Conservation (phyloP, 2,797 vertebrate species). For the Periparus ater region DNA sequence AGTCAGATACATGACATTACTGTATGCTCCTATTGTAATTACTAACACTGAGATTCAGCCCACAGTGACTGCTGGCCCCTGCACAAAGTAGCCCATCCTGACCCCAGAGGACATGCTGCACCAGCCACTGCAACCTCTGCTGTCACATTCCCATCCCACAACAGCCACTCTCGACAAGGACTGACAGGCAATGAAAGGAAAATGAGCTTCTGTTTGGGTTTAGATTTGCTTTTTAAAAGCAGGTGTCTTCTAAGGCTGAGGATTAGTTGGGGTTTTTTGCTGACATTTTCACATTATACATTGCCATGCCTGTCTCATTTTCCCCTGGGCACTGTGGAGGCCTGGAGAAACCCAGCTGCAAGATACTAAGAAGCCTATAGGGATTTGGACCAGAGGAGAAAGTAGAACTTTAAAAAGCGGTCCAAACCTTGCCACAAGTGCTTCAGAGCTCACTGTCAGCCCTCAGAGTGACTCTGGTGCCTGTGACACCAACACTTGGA, state of each 20-base stretch:
- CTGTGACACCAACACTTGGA: neutral
- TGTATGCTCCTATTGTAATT: neutral
- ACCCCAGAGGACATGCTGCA: neutral
- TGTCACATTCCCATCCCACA: neutral
- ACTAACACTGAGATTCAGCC: neutral
- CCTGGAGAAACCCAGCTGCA: neutral
- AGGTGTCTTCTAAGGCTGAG: neutral
- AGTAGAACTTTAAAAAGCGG: neutral
- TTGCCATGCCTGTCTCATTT: neutral
- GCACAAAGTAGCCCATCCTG: rapidly evolving
- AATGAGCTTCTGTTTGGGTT: neutral
- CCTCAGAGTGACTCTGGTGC: neutral
- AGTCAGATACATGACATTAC: neutral
- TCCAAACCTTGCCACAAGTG: neutral
- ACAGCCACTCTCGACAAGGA: neutral
- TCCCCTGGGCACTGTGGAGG: neutral
- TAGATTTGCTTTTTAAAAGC: neutral
- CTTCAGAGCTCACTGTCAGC: neutral
- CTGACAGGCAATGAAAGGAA: neutral
- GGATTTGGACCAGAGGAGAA: neutral
- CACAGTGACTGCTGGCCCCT: neutral
- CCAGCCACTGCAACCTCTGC: rapidly evolving
- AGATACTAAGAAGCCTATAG: neutral
- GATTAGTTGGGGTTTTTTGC: neutral
- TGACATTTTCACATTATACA: neutral